A percentile compares a stretch with the other conserved stretches of the same genome.
Conservation (phyloP, 2,113 vertebrate species). For the Puntigrus tetrazona region DNA sequence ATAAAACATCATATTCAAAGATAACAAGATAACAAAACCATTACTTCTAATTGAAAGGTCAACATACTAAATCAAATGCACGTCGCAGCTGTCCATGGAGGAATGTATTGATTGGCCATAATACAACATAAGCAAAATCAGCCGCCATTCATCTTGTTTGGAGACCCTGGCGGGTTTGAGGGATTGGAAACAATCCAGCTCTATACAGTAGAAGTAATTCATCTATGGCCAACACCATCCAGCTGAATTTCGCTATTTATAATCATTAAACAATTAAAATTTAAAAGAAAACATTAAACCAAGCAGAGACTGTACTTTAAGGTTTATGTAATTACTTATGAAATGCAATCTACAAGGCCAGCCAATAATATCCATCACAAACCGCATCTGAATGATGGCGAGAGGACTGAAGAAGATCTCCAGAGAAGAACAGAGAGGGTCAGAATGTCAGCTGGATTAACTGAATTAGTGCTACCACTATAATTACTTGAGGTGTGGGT, state of each 20-base stretch:
- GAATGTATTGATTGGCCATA: conserved; percentile 45
- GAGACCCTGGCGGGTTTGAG: conserved; percentile 6
- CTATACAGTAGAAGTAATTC: conserved; percentile 37
- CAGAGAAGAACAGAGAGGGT: not conserved
- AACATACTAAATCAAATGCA: conserved; percentile 28
- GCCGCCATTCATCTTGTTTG: conserved; percentile 35
- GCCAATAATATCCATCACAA: conserved; percentile 26
- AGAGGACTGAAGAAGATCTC: conserved; percentile 18
- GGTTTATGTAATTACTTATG: conserved; percentile 34
- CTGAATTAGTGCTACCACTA: conserved; percentile 27
- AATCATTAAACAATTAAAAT: no score
- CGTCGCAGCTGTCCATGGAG: not conserved
- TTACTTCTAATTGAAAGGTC: conserved; percentile 36
- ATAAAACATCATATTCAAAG: conserved; percentile 25
- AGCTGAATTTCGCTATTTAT: conserved; percentile 10
- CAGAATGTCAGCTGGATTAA: conserved; percentile 11
- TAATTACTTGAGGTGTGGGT: conserved; percentile 38
- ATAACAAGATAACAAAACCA: conserved; percentile 27
- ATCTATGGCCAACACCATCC: not conserved
- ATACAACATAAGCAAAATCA: conserved; percentile 43
- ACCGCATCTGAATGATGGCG: conserved; percentile 5
- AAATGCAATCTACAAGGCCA: conserved; percentile 20
- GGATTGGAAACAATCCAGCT: conserved; percentile 37
- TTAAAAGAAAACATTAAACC: conserved; percentile 11
- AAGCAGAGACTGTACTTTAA: conserved; percentile 4